Evolutionary conservation across 1,140 invertebrate genomes (phyloP).

Genomic region (Drosophila pectinifera): DNA sequence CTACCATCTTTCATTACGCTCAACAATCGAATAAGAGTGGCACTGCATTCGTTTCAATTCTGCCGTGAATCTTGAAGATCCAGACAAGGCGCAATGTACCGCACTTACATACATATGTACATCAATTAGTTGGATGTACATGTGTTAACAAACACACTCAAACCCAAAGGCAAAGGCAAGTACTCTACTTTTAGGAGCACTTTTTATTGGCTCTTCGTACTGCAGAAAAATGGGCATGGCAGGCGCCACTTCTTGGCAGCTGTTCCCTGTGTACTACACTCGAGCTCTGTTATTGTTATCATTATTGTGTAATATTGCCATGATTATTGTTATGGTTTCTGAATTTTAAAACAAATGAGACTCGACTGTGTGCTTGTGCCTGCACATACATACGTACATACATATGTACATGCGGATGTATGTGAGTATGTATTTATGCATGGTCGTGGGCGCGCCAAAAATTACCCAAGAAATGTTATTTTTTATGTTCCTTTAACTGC

Average conservation of each 20-base stretch:
- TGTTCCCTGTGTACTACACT: conserved; percentile 44
- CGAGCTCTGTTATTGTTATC: conserved; percentile 53
- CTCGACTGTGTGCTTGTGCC: conserved; percentile 5
- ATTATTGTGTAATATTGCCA: conserved; percentile 72
- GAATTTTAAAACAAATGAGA: conserved; percentile 71
- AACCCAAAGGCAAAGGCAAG: no score
- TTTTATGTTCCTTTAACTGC: conserved; percentile 72
- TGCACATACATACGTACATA: conserved; percentile 1
- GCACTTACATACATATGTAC: no score
- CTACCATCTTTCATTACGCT: no score
- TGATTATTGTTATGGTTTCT: conserved; percentile 76
- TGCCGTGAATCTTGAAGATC: neutral
- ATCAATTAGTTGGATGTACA: no score
- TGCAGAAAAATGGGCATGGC: neutral
- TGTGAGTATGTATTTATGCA: neutral
- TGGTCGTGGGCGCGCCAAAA: conserved; percentile 37
- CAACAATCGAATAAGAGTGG: no score
- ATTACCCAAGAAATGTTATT: conserved; percentile 60
- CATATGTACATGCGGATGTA: no score
- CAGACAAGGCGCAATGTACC: no score
- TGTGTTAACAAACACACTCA: no score
- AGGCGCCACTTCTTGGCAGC: conserved; percentile 41
- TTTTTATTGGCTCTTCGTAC: conserved; percentile 45
- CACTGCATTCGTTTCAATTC: neutral
- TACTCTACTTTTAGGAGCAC: neutral